Evolutionary conservation across 2,797 vertebrate species (phyloP).

Genomic region (Merluccius polli): DNA sequence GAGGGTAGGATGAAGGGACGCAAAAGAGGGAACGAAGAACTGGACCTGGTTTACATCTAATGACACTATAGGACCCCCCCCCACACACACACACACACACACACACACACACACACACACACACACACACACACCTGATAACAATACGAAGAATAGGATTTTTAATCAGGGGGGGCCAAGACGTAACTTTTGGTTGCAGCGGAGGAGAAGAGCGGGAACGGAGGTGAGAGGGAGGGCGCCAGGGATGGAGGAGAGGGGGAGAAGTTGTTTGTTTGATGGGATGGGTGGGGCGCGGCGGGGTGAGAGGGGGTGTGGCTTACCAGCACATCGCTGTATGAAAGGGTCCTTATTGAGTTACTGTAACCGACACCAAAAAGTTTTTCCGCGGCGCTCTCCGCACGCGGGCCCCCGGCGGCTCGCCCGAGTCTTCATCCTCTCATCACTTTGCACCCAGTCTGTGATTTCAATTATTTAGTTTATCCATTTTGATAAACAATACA

Average conservation of each 20-base stretch:
- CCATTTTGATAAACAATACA: not conserved
- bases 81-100: not conserved
- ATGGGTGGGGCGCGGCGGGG: slow-evolving; percentile 8
- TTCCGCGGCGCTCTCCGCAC: slow-evolving; percentile 81
- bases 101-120: not conserved
- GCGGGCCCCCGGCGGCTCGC: slow-evolving; percentile 59
- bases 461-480: slow-evolving; percentile 40
- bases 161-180: not conserved
- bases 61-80: not conserved
- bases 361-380: slow-evolving; percentile 81
- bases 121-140: not conserved
- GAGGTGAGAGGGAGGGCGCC: not conserved
- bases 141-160: not conserved
- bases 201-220: not conserved
- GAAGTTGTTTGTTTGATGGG: not conserved
- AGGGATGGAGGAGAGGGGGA: not conserved
- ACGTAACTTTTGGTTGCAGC: not conserved
- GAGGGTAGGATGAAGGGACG: slow-evolving; percentile 30
- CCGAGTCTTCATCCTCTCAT: slow-evolving; percentile 75
- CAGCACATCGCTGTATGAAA: slow-evolving; percentile 35
- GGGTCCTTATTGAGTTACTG: slow-evolving; percentile 56
- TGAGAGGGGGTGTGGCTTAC: slow-evolving; percentile 5
- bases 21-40: not conserved
- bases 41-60: not conserved
- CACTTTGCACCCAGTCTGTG: slow-evolving; percentile 55